These are phyloP conservation scores for Sarcophaga carnaria DNA, from an alignment of 2,888 invertebrate genomes.

Conservation along the genomic window DNA sequence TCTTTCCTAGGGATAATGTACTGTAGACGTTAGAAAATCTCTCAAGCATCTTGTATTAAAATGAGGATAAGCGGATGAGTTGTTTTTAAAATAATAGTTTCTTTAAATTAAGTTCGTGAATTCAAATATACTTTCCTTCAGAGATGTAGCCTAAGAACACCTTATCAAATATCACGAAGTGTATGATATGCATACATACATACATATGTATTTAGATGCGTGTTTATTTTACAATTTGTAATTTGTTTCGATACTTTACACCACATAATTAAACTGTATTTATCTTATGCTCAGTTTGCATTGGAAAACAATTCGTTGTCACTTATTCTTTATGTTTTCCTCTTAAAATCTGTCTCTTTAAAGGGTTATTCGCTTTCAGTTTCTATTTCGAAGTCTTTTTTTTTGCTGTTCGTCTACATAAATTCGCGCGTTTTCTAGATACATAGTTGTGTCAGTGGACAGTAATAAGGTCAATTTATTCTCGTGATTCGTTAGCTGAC, in stretches of 20 bases:
- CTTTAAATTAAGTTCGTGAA: too few relatives aligned
- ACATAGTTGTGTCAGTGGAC: neutral
- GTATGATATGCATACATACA: slow-evolving; percentile 5
- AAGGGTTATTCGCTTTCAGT: slow-evolving; percentile 23
- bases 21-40: too few relatives aligned
- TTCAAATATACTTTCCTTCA: too few relatives aligned
- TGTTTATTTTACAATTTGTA: neutral
- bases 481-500: slow-evolving; percentile 64
- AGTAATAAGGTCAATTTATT: slow-evolving; percentile 70
- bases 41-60: too few relatives aligned
- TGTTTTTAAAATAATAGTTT: too few relatives aligned
- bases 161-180: slow-evolving; percentile 18
- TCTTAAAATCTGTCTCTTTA: slow-evolving; percentile 20
- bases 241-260: slow-evolving; percentile 47
- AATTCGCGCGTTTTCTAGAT: slow-evolving; percentile 18
- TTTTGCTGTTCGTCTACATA: too few relatives aligned
- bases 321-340: slow-evolving; percentile 27
- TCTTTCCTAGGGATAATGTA: too few relatives aligned
- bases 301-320: slow-evolving; percentile 57
- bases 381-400: neutral
- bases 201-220: neutral
- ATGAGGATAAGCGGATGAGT: too few relatives aligned
- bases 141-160: too few relatives aligned
- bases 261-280: slow-evolving; percentile 54
- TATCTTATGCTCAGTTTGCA: slow-evolving; percentile 52